Evolutionary conservation across 2,113 vertebrate species (phyloP).

Genomic region (Thunnus maccoyii): DNA sequence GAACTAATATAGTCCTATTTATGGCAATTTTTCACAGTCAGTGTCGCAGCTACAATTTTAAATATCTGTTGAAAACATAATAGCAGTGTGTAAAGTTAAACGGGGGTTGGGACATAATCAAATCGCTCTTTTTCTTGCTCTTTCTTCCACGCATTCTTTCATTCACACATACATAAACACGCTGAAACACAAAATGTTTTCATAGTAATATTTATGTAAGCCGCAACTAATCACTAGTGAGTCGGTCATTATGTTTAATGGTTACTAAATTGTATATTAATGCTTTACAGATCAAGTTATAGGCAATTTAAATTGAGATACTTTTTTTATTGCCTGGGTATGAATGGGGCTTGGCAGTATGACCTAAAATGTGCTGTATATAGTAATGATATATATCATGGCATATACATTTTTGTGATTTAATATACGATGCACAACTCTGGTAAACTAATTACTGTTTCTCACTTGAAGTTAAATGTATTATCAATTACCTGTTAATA

Average conservation of each 20-base stretch:
- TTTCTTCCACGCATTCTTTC: not conserved
- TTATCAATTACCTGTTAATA: slow-evolving; percentile 45
- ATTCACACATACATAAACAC: not conserved
- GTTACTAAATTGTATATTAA: slow-evolving; percentile 28
- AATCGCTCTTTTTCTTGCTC: not conserved
- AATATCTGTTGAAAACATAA: slow-evolving; percentile 52
- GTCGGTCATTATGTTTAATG: slow-evolving; percentile 3
- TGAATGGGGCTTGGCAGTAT: not conserved
- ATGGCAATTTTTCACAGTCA: slow-evolving; percentile 40
- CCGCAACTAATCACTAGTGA: not conserved
- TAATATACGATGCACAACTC: slow-evolving; percentile 4
- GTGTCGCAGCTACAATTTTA: slow-evolving; percentile 13
- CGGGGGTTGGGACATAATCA: slow-evolving; percentile 4
- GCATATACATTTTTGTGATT: slow-evolving; percentile 3
- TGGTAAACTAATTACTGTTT: slow-evolving; percentile 18
- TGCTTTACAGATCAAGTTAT: not conserved
- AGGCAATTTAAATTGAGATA: not conserved
- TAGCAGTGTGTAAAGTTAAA: slow-evolving; percentile 25
- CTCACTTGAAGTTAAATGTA: slow-evolving; percentile 25
- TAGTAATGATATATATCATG: not conserved
- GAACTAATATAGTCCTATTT: slow-evolving; percentile 16
- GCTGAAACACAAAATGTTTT: slow-evolving; percentile 1
- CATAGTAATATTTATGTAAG: not conserved
- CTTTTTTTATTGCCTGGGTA: slow-evolving; percentile 23
- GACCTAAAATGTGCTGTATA: slow-evolving; percentile 7